Evolutionary conservation across 2,888 invertebrate species (phyloP), one percentile per base, ranked within the genome.

Genomic region (Sylvicola fuscatus): DNA sequence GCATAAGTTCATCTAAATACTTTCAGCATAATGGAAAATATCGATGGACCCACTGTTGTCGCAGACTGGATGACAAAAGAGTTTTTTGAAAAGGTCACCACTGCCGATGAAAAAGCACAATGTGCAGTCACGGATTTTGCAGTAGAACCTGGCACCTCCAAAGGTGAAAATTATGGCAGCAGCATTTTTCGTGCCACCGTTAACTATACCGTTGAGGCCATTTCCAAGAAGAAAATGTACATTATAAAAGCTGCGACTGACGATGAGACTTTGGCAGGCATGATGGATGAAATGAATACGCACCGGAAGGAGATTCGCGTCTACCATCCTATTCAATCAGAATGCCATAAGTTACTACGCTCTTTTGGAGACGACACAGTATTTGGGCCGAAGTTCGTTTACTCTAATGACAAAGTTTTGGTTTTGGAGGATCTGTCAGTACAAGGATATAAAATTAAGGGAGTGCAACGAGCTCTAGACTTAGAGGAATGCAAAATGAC

Each of bases 391-490:
- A 45, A 49, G 40, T 42, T 45, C 10, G 39, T 51, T 34, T 48
- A 47, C 40, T 43, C 47, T 12, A 49, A 49, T 39, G 45, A 47
- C 8, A 44, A 45, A 11, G 38, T 46, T 3, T 47, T 51, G 34
- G 49, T 67, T 3, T 45, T 66, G 37, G 65, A 69, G 42, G 68
- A 69, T 48, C 50, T 69, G 27, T 55, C 58, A n/a, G 48, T 53
- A 4, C 44, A 52, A 27, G 66, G 65, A 3, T 69, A 57, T 45
- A 49, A 51, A 17, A 63, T 66, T 52, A 52, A 56, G 2, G 54
- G 62, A 43, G 54, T 66, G 29, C 57, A 59, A 39, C 40, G 48
- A 27, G 66, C 66, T 14, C 50, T 68, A 7, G 62, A 65, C 46
- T 49, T 58, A 33, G 49, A 54, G 3, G 66, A 66, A 42, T 58